Evolutionary conservation across 2,888 invertebrate species (phyloP).

Genomic region (Amorpha juglandis): DNA sequence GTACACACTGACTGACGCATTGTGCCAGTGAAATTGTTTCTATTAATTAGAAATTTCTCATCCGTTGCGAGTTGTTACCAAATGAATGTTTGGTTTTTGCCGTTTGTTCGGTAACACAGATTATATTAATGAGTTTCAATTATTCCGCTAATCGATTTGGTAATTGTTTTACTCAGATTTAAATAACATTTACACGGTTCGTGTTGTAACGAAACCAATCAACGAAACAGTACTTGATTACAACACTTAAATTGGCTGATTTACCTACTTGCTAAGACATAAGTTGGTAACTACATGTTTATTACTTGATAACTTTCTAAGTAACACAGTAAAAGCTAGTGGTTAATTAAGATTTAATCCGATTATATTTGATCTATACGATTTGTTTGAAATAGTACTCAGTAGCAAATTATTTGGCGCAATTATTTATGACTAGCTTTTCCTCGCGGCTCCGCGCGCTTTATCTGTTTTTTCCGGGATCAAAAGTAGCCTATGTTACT

Average conservation of each 20-base stretch:
- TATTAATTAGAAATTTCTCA: slow-evolving; percentile 61
- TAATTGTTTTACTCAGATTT: background rate
- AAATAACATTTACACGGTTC: background rate
- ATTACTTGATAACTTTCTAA: background rate
- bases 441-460: no score
- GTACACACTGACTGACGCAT: slow-evolving; percentile 44
- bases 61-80: slow-evolving; percentile 39
- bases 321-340: no score
- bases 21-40: slow-evolving; percentile 65
- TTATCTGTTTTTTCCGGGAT: no score
- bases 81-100: slow-evolving; percentile 32
- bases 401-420: no score
- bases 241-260: slow-evolving; percentile 1
- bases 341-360: no score
- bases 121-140: slow-evolving; percentile 9
- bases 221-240: background rate
- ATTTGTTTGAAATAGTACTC: no score
- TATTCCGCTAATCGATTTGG: background rate
- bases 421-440: no score
- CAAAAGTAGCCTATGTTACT: no score
- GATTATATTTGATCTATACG: no score
- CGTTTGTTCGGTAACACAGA: slow-evolving; percentile 4
- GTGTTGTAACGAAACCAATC: background rate
- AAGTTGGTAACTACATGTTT: background rate
- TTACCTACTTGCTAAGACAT: background rate